Base-by-base conservation (phyloP, 2,888 invertebrate species). In the Troilus luridus region DNA sequence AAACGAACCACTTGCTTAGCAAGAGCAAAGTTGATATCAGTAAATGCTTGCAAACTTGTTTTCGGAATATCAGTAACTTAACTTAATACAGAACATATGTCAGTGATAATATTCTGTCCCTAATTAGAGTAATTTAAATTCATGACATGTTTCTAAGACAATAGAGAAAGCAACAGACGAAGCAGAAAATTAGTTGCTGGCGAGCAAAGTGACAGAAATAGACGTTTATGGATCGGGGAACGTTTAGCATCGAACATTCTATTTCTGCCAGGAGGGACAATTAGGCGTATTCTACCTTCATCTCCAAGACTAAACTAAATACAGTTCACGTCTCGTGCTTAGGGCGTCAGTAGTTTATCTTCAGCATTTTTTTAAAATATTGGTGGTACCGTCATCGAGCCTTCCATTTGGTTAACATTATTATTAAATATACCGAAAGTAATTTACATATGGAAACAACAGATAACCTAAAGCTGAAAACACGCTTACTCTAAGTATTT, bases 231-330 rank as follows among this genome's bases (percentile, higher is more conserved):
- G n/a, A 41, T 77, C 72, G 9, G 72, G 72, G 19, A 41, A 41
- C 17, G 27, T 41, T 77, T 77, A 77, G 41, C 72, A 77, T 77
- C 72, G 41, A 77, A 77, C 72, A 41, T 77, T 77, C 72, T 77
- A 77, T 77, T 67, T 41, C 27, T 77, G 72, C 17, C 17, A 77
- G 24, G 21, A 41, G 17, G 17, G 27, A 77, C 0, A 41, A 77
- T 41, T 77, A 77, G 72, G 6, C 0, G 14, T 27, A 14, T 24
- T 0, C 24, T 19, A 8, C 0, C 72, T 12, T 5, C 27, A 72
- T 27, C 11, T 6, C 17, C 24, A n/a, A 67, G 24, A 12, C 12
- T 0, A 6, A 67, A 24, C 24, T 67, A 27, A 41, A 27, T 27
- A 27, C 14, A 6, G 3, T 27, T 72, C 3, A 10, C n/a, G n/a